Base-by-base conservation (phyloP, 1,140 invertebrate genomes). In the Drosophila ananassae region DNA sequence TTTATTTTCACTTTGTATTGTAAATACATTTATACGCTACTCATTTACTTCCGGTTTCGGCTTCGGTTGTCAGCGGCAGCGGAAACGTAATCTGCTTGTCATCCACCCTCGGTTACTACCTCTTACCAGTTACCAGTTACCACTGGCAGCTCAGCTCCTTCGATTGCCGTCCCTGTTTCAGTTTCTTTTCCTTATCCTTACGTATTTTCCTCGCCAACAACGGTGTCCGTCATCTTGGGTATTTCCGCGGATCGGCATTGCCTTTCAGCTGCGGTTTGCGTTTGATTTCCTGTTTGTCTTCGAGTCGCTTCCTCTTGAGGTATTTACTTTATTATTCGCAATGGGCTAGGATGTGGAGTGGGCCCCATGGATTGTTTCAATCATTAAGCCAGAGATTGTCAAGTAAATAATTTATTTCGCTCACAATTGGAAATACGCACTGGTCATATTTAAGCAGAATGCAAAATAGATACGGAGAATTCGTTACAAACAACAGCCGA, bases 31-130 rank as follows among this genome's bases (percentile, higher is more conserved):
- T 87, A 85, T 87, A 75, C 75, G 78, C 83, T 71, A 58, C 82
- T 85, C 82, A 82, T 75, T 85, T 77, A 62, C 64, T 87, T 85
- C 82, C 82, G 82, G 82, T 77, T 81, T 68, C 50, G 73, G 72
- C 63, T 76, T 72, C 81, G 66, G 57, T 77, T 85, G 82, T 87
- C 82, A 85, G 51, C 74, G 69, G 64, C 83, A 87, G 54, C 82
- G 82, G 82, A 85, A 85, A 82, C 82, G 82, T 87, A 85, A 85
- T 85, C 82, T 85, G 82, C 82, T 85, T 78, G 82, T 85, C 82
- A 87, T 87, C 82, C 85, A 82, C 75, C 69, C 69, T 28, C 50
- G 58, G 48, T 60, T 41, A 59, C 32, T 62, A 22, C 22, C 61
- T 57, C 39, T 61, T 61, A 47, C 37, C 57, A 47, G 39, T 41